phyloP scores from a whole-genome alignment of 1,140 invertebrate genomes.

The Aporrectodea caliginosa region DNA sequence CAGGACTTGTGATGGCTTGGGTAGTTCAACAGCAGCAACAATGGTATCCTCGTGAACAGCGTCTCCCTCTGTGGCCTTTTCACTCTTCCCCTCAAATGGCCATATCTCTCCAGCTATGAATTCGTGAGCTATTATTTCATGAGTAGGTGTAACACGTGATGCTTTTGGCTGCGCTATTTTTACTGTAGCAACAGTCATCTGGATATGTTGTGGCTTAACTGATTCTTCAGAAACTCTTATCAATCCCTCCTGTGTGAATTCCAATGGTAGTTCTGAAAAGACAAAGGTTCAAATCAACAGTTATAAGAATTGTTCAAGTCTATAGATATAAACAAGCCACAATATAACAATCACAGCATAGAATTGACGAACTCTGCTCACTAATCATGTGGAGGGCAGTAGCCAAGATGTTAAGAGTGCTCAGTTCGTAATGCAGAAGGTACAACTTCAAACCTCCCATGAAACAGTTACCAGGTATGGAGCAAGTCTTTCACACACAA shows the following conservation, averaged over 20 bases:
- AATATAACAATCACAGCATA: too few species aligned
- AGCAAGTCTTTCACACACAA: too few species aligned
- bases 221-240: slow-evolving; percentile 15
- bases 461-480: too few species aligned
- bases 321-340: slow-evolving; percentile 10
- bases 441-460: too few species aligned
- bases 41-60: slow-evolving; percentile 37
- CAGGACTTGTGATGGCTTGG: slow-evolving; percentile 32
- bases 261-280: slow-evolving; percentile 21
- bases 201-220: slow-evolving; percentile 35
- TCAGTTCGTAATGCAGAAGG: too few species aligned
- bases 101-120: slow-evolving; percentile 40
- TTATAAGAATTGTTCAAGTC: background rate
- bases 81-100: slow-evolving; percentile 23
- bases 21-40: slow-evolving; percentile 40
- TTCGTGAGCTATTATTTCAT: slow-evolving; percentile 41
- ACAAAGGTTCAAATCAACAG: background rate
- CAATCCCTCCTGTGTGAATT: slow-evolving; percentile 11
- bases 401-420: too few species aligned
- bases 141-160: slow-evolving; percentile 40
- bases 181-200: slow-evolving; percentile 28
- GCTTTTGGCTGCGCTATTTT: slow-evolving; percentile 35
- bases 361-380: too few species aligned
- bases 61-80: slow-evolving; percentile 35
- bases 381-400: too few species aligned